Evolutionary conservation across 2,113 vertebrate species (phyloP).

Genomic region (Proterorhinus semilunaris): DNA sequence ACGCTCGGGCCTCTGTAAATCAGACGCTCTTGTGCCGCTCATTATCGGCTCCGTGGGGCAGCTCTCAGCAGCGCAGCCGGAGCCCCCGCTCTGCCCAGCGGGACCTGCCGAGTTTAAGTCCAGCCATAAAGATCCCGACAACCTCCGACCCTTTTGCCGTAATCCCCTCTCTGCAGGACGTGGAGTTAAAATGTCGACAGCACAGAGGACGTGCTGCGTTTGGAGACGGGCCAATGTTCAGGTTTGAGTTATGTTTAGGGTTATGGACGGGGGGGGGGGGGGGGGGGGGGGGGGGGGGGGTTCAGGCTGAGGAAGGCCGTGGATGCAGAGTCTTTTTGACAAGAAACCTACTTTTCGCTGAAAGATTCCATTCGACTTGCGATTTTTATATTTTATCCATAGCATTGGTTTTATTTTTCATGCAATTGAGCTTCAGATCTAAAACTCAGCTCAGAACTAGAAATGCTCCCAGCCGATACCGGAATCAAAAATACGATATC

Average conservation of each 20-base stretch:
- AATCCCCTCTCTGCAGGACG: neutral
- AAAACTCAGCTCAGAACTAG: no score
- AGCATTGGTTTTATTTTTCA: no score
- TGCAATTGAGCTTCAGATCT: no score
- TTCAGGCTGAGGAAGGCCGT: no score
- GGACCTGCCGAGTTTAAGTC: neutral
- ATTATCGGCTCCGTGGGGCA: constrained; percentile 12
- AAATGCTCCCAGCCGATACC: no score
- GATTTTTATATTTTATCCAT: no score
- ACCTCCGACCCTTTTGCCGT: neutral
- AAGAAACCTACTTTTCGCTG: no score
- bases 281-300: neutral
- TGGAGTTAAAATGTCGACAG: constrained; percentile 14
- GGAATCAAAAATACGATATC: no score
- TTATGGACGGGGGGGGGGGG: no score
- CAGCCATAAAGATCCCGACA: neutral
- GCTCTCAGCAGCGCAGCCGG: constrained; percentile 10
- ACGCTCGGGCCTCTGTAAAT: no score
- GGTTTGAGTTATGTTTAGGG: neutral
- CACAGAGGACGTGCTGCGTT: neutral
- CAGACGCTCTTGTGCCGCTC: neutral
- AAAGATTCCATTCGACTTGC: no score
- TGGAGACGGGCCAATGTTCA: constrained; percentile 3
- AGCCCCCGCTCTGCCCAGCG: neutral
- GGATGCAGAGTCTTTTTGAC: no score